Evolutionary conservation across 2,797 vertebrate species (phyloP), one percentile per base, ranked within the genome.

Genomic region (Cirrhinus molitorella): DNA sequence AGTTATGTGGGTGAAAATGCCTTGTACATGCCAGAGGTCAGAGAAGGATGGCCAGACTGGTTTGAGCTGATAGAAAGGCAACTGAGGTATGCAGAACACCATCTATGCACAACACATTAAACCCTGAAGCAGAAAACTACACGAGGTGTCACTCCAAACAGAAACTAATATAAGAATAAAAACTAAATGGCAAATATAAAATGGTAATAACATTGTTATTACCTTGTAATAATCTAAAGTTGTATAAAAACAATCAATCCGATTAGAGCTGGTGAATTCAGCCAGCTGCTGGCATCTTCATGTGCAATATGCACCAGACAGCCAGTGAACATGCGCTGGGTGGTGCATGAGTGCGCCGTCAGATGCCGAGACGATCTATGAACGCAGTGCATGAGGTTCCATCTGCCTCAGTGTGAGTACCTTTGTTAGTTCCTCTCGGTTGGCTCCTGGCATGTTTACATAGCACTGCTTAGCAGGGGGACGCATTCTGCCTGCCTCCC

Each of bases 391-490:
- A 63, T 47, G 19, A 72, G 55, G 63, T 59, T 63, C 13, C 25
- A 59, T 47, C 53, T 61, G 17, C 21, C 65, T 43, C 65, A 28
- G n/a, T 67, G 6, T 25, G 23, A 55, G 49, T 51, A 74, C 51
- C 51, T 74, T 74, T 53, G 31, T 74, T 57, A 74, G 51, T 57
- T 74, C 72, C 31, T 74, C 34, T 74, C 13, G 1, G n/a, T 74
- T 34, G 49, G 31, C 28, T 74, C 17, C 17, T 66, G 45, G 47
- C 80, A 82, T 74, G 80, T 82, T 73, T 81, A 74, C 80, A 74
- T n/a, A 82, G 80, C 70, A 28, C 57, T 19, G 55, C 45, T 57
- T 73, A 74, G 59, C 43, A 7, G 65, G 65, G 65, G 49, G 34
- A 80, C 5, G 28, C 34, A 68, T 16, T 53, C 31, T 17, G 28